Percentiles rank a stretch among this genome's conserved stretches.
phyloP scores from a whole-genome alignment of 2,797 vertebrate genomes.

The Manis javanica region DNA sequence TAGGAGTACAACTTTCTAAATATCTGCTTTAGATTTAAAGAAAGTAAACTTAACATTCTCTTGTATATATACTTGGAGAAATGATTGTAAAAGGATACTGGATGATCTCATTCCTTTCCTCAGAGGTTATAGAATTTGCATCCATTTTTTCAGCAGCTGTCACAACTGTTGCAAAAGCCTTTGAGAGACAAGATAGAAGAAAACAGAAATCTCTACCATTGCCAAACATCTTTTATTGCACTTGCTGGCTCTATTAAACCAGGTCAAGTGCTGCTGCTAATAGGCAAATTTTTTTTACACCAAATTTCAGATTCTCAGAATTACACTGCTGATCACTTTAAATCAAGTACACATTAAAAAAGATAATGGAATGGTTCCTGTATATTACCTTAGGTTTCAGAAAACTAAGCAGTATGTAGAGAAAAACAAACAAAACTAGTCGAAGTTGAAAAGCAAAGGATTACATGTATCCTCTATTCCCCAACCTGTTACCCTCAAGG shows the following conservation, averaged over 20 bases:
- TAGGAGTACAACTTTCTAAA: background rate
- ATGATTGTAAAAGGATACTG: constrained; percentile 94
- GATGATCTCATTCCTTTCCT: constrained; percentile 92
- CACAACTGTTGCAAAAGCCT: constrained; percentile 96
- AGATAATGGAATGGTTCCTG: background rate
- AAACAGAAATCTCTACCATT: constrained; percentile 32
- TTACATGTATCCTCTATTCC: background rate
- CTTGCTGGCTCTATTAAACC: constrained; percentile 29
- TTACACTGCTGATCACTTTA: background rate
- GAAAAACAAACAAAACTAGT: background rate
- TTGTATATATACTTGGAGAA: background rate
- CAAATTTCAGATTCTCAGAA: constrained; percentile 57
- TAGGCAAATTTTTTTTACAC: background rate
- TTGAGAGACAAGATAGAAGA: constrained; percentile 74
- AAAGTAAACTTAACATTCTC: background rate
- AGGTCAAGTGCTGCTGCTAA: background rate
- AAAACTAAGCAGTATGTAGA: background rate
- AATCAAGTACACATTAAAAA: constrained; percentile 27
- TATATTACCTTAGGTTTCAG: constrained; percentile 23
- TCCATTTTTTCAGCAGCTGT: constrained; percentile 89
- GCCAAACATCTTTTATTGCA: constrained; percentile 31
- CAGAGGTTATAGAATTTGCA: constrained; percentile 85
- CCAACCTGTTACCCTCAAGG: background rate
- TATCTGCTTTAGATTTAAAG: background rate
- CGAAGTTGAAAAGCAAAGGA: constrained; percentile 1